Evolutionary conservation across 2,113 vertebrate genomes (phyloP), one percentile per base, ranked within the genome.

Genomic region (Chaetodon auriga): DNA sequence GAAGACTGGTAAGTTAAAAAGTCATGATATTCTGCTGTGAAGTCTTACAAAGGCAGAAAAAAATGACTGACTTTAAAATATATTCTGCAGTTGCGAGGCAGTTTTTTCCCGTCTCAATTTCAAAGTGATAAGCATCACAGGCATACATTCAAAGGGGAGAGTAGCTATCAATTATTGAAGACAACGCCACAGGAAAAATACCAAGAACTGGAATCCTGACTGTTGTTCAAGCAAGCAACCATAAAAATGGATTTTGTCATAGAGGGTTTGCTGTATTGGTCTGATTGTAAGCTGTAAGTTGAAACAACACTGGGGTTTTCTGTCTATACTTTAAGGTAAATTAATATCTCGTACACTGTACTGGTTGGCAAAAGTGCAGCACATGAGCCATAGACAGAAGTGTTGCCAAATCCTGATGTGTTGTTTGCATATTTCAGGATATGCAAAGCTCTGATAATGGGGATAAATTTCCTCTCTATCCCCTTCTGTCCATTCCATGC

Each of bases 1-100:
- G 51, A 16, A 49, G 15, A 64, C 18, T 4, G 19, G 2, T 23
- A 15, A 46, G 8, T 53, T n/a, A 18, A 36, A 38, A 41, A 35
- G 35, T 2, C 11, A 15, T n/a, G 48, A 21, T 49, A 14, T 7
- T 61, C 25, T 63, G 23, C 7, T 63, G 7, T 2, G 11, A 64
- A 76, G 64, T 54, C 55, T 63, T 61, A 75, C 46, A 61, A 75
- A 53, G 12, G 48, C n/a, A 19, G 38, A 35, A 18, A 48, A 30
- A 58, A 66, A 78, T 45, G 23, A 58, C 58, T 6, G 35, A 58
- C 43, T 16, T 46, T 12, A 18, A n/a, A 60, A 18, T 23, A 35
- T 46, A 35, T 54, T 76, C 45, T 66, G 51, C 12, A 36, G 41
- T 5, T 36, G 12, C 19, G 13, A 48, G 18, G 18, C 8, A 36